Evolutionary conservation across 1,140 invertebrate genomes (phyloP), one percentile per base, ranked within the genome.

Genomic region (Polypedilum pembai): DNA sequence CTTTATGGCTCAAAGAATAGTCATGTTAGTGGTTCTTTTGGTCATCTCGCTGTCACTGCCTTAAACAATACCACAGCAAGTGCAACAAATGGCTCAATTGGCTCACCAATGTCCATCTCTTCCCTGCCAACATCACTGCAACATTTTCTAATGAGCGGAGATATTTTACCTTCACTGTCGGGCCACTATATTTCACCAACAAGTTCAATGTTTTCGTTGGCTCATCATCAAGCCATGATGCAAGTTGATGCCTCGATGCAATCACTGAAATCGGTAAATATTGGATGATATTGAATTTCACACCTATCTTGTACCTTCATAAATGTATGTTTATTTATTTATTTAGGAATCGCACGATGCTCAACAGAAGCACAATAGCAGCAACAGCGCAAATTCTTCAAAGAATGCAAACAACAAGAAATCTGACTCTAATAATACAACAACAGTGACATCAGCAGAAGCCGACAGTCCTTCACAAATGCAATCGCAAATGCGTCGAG

Each of bases 1-100:
- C 83, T 98, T 75, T 94, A 94, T 78, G 94, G 93, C 3, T 94
- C 93, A 0, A 85, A 92, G 66, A 91, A 90, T 74, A 94, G 92
- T 45, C 94, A 91, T 74, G 87, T 89, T 0, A 94, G 92, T 79
- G 94, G 95, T 15, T 95, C 94, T 75, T 96, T 96, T 84, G 95
- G 94, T 15, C 95, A 98, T 83, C 87, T 98, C 75, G 95, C 94
- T 74, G 93, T 94, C 77, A 93, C 92, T 80, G 78, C 81, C 73
- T 77, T 78, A 8, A 76, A 79, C 12, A 78, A 78, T 56, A 80
- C 79, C 33, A 45, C 74, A 45, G 45, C n/a, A 41, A 75, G n/a
- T 40, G 21, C 20, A 10, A 69, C 65, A 69, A 69, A 69, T 21
- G 65, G 65, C 8, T 69, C 17, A 21, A 41, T 15, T n/a, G 40